A percentile compares a stretch with the other conserved stretches of the same genome.
These are phyloP conservation scores for Eulithis prunata DNA, from an alignment of 2,888 invertebrate species.

Conservation along the genomic window DNA sequence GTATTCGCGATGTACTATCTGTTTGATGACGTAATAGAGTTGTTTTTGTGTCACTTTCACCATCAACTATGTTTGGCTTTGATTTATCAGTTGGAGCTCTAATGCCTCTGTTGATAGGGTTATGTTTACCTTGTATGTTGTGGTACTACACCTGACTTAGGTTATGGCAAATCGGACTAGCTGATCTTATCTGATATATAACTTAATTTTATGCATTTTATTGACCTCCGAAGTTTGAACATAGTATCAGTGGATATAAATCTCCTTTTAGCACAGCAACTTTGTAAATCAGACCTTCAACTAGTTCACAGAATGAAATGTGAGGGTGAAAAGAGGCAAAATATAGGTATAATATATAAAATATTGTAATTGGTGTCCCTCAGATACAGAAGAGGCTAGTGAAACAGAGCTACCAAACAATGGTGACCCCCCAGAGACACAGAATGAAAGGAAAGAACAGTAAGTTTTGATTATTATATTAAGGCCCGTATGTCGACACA, in stretches of 20 bases:
- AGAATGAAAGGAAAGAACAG: slow-evolving; percentile 90
- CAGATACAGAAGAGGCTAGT: slow-evolving; percentile 97
- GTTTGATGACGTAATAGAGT: slow-evolving; percentile 71
- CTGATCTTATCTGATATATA: not conserved
- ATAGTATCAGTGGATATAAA: too few relatives aligned
- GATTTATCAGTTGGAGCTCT: slow-evolving; percentile 23
- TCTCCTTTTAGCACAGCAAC: too few relatives aligned
- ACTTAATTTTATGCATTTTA: too few relatives aligned
- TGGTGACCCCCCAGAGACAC: slow-evolving; percentile 89
- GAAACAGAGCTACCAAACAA: slow-evolving; percentile 95
- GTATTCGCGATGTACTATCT: slow-evolving; percentile 53
- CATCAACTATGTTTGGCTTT: slow-evolving; percentile 38
- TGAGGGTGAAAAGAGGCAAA: too few relatives aligned
- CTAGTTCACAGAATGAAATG: too few relatives aligned
- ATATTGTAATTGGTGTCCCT: slow-evolving; percentile 28
- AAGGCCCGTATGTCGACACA: too few relatives aligned
- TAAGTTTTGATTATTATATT: slow-evolving; percentile 69
- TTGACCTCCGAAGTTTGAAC: too few relatives aligned
- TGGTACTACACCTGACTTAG: not conserved
- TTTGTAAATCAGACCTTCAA: too few relatives aligned
- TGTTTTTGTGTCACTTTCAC: slow-evolving; percentile 68
- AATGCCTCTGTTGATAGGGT: not conserved
- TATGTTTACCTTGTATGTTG: slow-evolving; percentile 7
- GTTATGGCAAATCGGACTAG: not conserved
- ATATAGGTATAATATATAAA: too few relatives aligned